A percentile compares a stretch with the other conserved stretches of the same genome.
phyloP scores from a whole-genome alignment of 2,797 vertebrate genomes.

The Jordanella pulchra region DNA sequence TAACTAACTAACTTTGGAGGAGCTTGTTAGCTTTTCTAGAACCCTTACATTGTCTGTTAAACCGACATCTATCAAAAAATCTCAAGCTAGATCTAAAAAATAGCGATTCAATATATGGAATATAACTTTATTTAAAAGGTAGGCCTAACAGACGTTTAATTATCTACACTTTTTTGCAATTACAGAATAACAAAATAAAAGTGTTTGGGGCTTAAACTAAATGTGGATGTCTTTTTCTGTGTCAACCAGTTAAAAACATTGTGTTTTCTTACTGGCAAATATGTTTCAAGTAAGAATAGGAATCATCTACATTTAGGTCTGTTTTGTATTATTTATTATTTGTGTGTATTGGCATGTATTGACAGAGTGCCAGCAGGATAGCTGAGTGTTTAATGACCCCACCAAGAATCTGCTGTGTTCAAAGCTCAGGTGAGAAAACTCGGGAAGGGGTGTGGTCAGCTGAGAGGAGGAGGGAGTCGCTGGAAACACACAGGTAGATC shows the following conservation, averaged over 20 bases:
- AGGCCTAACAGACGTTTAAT: no score
- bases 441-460: conserved; percentile 56
- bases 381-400: not conserved
- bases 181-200: not conserved
- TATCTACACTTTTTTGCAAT: not conserved
- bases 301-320: no score
- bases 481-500: conserved; percentile 41
- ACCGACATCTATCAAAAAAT: no score
- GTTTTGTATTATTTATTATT: no score
- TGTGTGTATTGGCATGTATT: not conserved
- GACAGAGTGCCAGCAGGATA: not conserved
- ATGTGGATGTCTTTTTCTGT: not conserved
- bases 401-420: not conserved
- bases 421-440: conserved; percentile 39
- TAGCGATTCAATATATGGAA: no score
- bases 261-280: not conserved
- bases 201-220: not conserved
- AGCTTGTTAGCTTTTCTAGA: no score
- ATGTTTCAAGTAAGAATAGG: no score
- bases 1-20: not conserved
- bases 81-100: no score
- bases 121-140: no score
- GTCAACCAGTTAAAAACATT: no score
- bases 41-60: no score
- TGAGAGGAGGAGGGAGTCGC: conserved; percentile 35